Conservation (phyloP, 1,140 invertebrate species). For the Drosophila tristis region DNA sequence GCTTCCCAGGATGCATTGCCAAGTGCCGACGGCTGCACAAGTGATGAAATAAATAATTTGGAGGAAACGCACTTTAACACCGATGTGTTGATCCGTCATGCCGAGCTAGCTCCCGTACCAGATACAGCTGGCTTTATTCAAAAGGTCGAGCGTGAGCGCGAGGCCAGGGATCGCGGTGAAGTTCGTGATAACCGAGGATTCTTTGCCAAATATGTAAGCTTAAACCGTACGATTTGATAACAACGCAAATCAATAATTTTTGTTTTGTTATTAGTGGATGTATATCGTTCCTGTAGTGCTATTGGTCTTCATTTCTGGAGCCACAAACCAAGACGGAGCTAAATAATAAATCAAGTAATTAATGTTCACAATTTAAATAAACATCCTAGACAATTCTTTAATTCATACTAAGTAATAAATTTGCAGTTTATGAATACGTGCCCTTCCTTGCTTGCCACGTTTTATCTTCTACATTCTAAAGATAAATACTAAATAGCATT, state of each 20-base stretch:
- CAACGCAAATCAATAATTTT: constrained; percentile 78
- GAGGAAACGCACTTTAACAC: constrained; percentile 88
- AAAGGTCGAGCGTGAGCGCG: constrained; percentile 94
- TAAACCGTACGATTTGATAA: not conserved
- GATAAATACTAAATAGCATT: too few species aligned
- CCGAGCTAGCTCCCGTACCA: constrained; percentile 91
- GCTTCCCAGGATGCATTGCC: constrained; percentile 85
- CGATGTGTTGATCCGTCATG: constrained; percentile 89
- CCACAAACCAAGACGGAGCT: constrained; percentile 90
- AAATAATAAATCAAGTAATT: constrained; percentile 51
- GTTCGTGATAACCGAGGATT: constrained; percentile 96
- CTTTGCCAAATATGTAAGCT: constrained; percentile 97
- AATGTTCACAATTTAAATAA: constrained; percentile 19
- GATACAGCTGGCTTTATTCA: constrained; percentile 97
- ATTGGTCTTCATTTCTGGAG: constrained; percentile 93
- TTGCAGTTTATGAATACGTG: constrained; percentile 4
- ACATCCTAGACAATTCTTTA: constrained; percentile 39
- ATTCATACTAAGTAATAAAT: constrained; percentile 21
- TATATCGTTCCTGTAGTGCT: constrained; percentile 95
- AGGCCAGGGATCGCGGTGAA: constrained; percentile 95
- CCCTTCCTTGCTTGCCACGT: not conserved
- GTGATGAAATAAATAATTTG: constrained; percentile 75
- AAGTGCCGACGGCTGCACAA: constrained; percentile 84
- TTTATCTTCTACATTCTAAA: too few species aligned
- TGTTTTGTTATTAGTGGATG: constrained; percentile 92